Evolutionary conservation across 1,140 invertebrate species (phyloP), one percentile per base, ranked within the genome.

Genomic region (Drosophila burlai): DNA sequence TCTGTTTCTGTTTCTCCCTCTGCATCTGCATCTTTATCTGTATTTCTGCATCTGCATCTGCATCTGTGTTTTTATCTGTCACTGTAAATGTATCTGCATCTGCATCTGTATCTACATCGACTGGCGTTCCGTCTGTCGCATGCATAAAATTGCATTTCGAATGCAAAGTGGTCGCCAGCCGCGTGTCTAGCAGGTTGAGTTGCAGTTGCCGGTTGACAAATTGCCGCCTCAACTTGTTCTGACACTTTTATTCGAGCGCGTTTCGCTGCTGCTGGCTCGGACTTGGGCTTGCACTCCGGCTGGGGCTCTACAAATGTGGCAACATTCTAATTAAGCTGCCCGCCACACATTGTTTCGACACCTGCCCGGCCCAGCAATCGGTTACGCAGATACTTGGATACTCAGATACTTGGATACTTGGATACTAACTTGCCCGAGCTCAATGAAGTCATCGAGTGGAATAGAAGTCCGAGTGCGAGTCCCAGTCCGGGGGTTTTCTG

Each of bases 251-350:
- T 89, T 81, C 66, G 77, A 76, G 60, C 31, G 31, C 31, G 31
- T 31, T 31, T 31, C 31, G 4, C 31, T 9, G 31, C 31, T 31
- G 31, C 31, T 31, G 31, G 31, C 52, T 16, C 18, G 13, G 18
- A 4, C 31, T 36, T 7, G 6, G 49, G 2, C 47, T 50, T 2
- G 9, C 9, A 10, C 26, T 18, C 26, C 0, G 29, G 18, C 31
- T 36, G 7, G 52, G 36, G 21, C 64, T 65, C 60, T 74, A 76
- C 79, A 78, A 83, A 87, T 87, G 83, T 89, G 84, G 84, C 83
- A 87, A 87, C 83, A 87, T 87, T 87, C 83, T 87, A 87, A 87
- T 87, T 81, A 79, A 89, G 87, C 83, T 87, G 84, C 74, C 74
- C 77, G 68, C 77, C 78, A 84, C 72, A 89, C 85, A 89, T 89